These are phyloP conservation scores for Hartigia nigra DNA, from an alignment of 2,888 invertebrate species.

Conservation along the genomic window DNA sequence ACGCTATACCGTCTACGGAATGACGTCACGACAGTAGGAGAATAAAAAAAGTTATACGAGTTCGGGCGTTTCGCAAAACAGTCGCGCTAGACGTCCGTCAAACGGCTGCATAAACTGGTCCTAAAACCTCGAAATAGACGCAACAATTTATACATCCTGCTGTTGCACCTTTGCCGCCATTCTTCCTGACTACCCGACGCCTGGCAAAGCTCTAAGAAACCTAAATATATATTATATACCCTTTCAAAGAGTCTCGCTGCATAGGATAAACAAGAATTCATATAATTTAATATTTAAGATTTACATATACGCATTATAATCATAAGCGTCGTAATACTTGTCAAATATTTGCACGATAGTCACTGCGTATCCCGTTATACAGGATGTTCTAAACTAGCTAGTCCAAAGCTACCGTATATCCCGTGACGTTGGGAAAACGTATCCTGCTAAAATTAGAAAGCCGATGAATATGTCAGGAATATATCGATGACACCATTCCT, in stretches of 20 bases:
- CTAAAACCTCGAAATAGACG: conserved; percentile 62
- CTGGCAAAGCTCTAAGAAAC: background rate
- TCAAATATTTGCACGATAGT: background rate
- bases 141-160: conserved; percentile 64
- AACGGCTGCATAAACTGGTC: conserved; percentile 60
- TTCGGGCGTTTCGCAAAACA: conserved; percentile 34
- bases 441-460: background rate
- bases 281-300: background rate
- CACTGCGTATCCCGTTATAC: background rate
- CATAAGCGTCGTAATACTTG: background rate
- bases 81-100: conserved; percentile 40
- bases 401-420: background rate
- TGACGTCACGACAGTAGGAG: conserved; percentile 16
- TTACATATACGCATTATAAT: background rate
- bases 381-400: background rate
- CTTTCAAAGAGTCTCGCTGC: background rate
- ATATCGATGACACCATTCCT: background rate
- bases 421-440: background rate
- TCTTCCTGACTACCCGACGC: conserved; percentile 1
- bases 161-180: conserved; percentile 49
- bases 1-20: conserved; percentile 25
- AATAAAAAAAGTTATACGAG: conserved; percentile 9
- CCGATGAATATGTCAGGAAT: background rate
- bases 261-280: background rate
- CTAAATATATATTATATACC: background rate